A percentile compares a stretch with the other conserved stretches of the same genome.
Evolutionary conservation across 92 coral and sea anemone genomes (phyloP).

Genomic region (Zoanthus sansibaricus): DNA sequence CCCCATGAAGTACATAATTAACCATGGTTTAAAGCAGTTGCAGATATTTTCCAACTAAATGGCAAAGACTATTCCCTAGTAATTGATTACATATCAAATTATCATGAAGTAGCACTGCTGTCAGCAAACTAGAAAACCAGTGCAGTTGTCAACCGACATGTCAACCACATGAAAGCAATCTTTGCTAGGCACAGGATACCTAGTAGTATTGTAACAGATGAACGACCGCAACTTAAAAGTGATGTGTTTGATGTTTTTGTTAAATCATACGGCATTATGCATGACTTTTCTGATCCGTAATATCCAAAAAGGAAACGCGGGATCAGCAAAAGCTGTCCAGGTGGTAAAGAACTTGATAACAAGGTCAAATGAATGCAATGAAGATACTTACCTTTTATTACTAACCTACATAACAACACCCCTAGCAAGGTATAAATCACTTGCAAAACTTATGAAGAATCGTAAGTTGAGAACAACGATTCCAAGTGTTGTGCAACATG

Average conservation of each 20-base stretch:
- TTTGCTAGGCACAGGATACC: constrained; percentile 11
- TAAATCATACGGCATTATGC: too few relatives aligned
- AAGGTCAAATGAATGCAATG: not conserved
- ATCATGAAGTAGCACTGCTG: constrained; percentile 1
- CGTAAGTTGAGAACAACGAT: constrained; percentile 41
- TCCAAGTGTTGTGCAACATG: not conserved
- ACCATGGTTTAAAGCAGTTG: not conserved
- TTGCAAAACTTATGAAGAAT: constrained; percentile 35
- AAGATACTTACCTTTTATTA: not conserved
- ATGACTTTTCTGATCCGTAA: too few relatives aligned
- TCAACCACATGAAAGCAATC: constrained; percentile 3
- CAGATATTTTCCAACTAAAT: not conserved
- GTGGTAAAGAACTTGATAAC: too few relatives aligned
- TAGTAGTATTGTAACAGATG: not conserved
- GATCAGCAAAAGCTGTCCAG: too few relatives aligned
- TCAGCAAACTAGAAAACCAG: not conserved
- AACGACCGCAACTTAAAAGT: not conserved
- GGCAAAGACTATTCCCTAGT: not conserved
- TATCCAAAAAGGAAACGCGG: too few relatives aligned
- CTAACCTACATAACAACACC: constrained; percentile 56
- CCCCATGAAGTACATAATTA: not conserved
- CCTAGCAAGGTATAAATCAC: constrained; percentile 32
- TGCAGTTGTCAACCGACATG: not conserved
- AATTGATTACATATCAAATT: constrained; percentile 6
- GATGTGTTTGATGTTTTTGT: too few relatives aligned